Percentiles rank a stretch among this genome's conserved stretches.
These are phyloP conservation scores for Phrixothrix hirtus DNA, from an alignment of 2,888 invertebrate genomes.

Conservation along the genomic window DNA sequence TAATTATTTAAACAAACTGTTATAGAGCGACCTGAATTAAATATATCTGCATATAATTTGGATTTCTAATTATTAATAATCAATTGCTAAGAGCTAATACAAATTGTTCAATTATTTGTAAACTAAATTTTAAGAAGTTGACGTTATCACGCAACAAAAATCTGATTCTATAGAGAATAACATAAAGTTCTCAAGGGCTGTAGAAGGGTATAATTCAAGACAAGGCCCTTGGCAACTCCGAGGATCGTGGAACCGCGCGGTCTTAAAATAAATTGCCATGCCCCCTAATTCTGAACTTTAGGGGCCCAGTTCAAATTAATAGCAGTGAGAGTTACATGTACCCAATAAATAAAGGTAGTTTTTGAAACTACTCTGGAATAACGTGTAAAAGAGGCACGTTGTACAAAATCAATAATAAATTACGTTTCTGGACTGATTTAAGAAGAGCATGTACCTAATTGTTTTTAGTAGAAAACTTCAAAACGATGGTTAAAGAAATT, in stretches of 20 bases:
- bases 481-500: no score
- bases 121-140: no score
- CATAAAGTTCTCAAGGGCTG: background rate
- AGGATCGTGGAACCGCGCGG: slow-evolving; percentile 5
- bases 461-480: no score
- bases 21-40: no score
- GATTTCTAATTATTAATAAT: no score
- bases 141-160: no score
- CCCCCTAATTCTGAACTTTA: slow-evolving; percentile 3
- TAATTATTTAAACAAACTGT: no score
- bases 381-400: background rate
- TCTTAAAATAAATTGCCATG: slow-evolving; percentile 5
- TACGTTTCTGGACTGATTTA: background rate
- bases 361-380: background rate
- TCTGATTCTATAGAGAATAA: background rate
- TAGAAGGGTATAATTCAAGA: background rate
- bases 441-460: no score
- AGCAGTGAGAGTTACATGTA: slow-evolving; percentile 1
- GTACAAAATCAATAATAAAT: background rate
- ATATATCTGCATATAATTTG: no score
- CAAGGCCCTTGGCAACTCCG: background rate
- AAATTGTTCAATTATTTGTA: no score
- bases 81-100: no score
- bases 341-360: slow-evolving; percentile 1
- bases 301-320: background rate